phyloP scores from a whole-genome alignment of 1,140 invertebrate genomes.

The Phortica variegata region DNA sequence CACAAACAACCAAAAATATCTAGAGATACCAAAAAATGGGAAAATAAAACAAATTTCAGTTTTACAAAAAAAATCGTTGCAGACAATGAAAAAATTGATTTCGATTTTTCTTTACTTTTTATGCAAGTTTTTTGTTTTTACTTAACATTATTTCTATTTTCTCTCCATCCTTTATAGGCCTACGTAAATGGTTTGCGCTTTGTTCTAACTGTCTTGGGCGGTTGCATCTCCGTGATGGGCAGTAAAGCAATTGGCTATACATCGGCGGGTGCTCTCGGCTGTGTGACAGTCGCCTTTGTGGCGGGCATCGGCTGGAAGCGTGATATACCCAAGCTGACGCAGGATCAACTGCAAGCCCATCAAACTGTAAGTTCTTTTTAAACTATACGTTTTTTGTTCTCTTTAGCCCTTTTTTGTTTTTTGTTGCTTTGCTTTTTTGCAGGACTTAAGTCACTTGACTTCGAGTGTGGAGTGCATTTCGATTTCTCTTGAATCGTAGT shows the following conservation, averaged over 20 bases:
- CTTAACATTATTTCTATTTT: constrained; percentile 17
- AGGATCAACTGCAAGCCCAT: constrained; percentile 32
- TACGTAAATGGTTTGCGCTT: constrained; percentile 57
- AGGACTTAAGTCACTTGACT: no score
- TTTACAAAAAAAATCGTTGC: constrained; percentile 1
- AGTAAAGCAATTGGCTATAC: constrained; percentile 61
- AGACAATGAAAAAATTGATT: constrained; percentile 11
- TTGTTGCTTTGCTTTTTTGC: no score
- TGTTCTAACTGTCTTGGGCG: constrained; percentile 61
- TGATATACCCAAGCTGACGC: constrained; percentile 29
- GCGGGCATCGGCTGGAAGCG: constrained; percentile 60
- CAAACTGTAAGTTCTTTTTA: constrained; percentile 40
- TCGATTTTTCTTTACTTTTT: neutral
- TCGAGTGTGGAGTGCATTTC: no score
- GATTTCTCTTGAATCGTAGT: no score
- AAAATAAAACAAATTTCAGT: no score
- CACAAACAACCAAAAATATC: no score
- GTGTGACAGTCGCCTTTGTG: constrained; percentile 65
- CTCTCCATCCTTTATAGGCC: constrained; percentile 30
- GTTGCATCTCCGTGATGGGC: constrained; percentile 64
- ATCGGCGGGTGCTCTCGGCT: constrained; percentile 67
- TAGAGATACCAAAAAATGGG: no score
- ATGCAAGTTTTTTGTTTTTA: constrained; percentile 6
- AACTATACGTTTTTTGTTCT: no score
- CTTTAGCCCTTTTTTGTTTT: no score